phyloP scores from a whole-genome alignment of 2,797 vertebrate genomes.

The Odontamblyopus lacepedii region DNA sequence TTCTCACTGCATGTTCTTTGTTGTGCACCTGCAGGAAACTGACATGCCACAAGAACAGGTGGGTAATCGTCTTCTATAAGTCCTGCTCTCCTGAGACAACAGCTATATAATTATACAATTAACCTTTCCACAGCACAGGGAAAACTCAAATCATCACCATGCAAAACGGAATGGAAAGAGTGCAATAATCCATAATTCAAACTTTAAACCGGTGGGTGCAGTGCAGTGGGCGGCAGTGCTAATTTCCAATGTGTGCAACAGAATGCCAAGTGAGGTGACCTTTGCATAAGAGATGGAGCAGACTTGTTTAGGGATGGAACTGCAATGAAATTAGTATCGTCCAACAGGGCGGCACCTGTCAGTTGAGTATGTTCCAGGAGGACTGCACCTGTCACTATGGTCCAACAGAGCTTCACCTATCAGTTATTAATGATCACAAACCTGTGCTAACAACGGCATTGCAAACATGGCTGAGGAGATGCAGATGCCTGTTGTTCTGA shows the following conservation, averaged over 20 bases:
- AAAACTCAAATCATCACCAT: slow-evolving; percentile 48
- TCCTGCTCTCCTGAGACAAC: slow-evolving; percentile 26
- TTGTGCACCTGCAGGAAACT: background rate
- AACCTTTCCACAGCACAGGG: slow-evolving; percentile 58
- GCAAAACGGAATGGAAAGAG: slow-evolving; percentile 46
- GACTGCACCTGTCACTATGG: background rate
- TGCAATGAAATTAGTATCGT: slow-evolving; percentile 15
- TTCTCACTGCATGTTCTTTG: background rate
- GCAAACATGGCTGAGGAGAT: no score
- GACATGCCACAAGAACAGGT: slow-evolving; percentile 3
- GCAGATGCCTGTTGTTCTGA: no score
- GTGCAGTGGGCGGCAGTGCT: slow-evolving; percentile 29
- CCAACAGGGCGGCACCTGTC: background rate
- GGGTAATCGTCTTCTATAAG: slow-evolving; percentile 29
- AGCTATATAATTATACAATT: slow-evolving; percentile 58
- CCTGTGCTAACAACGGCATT: no score
- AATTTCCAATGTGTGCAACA: slow-evolving; percentile 43
- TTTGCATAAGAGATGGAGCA: slow-evolving; percentile 47
- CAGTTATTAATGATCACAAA: background rate
- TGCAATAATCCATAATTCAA: slow-evolving; percentile 57
- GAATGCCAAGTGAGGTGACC: slow-evolving; percentile 56
- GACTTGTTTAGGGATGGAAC: slow-evolving; percentile 28
- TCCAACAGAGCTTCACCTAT: background rate
- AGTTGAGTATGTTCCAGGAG: background rate
- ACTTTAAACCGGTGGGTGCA: slow-evolving; percentile 44